A percentile compares a stretch with the other conserved stretches of the same genome.
phyloP scores from a whole-genome alignment of 2,113 vertebrate genomes.

The Electrona antarctica region DNA sequence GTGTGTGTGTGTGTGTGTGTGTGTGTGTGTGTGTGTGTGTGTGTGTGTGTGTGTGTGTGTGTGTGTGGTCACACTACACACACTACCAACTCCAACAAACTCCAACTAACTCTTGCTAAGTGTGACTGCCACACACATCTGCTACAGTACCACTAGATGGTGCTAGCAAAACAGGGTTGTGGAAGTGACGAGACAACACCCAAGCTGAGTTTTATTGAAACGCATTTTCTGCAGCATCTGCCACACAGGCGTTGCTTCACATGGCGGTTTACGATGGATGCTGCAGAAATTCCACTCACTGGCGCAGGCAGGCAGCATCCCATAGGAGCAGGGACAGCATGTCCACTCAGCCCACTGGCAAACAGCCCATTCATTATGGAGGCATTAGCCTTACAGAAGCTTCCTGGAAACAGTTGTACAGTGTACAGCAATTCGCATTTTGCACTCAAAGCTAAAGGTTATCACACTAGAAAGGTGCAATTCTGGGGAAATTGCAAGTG shows the following conservation, averaged over 20 bases:
- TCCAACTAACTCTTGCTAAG: too few relatives aligned
- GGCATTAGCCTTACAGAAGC: neutral
- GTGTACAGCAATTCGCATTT: neutral
- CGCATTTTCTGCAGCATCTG: slow-evolving; percentile 63
- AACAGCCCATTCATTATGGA: slow-evolving; percentile 29
- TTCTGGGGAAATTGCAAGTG: too few relatives aligned
- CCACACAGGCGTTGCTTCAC: slow-evolving; percentile 49
- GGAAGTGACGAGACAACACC: slow-evolving; percentile 69
- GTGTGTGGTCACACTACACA: neutral
- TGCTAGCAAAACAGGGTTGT: slow-evolving; percentile 33
- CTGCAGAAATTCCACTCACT: slow-evolving; percentile 45
- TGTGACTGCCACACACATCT: slow-evolving; percentile 1
- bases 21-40: neutral
- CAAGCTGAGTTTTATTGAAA: slow-evolving; percentile 55
- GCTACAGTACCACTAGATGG: slow-evolving; percentile 73
- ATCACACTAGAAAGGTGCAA: too few relatives aligned
- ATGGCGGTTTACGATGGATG: slow-evolving; percentile 53
- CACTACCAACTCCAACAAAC: neutral
- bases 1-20: too few relatives aligned
- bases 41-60: neutral
- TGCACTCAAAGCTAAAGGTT: neutral
- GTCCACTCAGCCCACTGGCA: slow-evolving; percentile 16
- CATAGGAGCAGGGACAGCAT: slow-evolving; percentile 29
- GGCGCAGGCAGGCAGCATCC: slow-evolving; percentile 25
- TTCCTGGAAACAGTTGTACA: neutral